Evolutionary conservation across 2,797 vertebrate species (phyloP).

Genomic region (Xiphophorus birchmanni): DNA sequence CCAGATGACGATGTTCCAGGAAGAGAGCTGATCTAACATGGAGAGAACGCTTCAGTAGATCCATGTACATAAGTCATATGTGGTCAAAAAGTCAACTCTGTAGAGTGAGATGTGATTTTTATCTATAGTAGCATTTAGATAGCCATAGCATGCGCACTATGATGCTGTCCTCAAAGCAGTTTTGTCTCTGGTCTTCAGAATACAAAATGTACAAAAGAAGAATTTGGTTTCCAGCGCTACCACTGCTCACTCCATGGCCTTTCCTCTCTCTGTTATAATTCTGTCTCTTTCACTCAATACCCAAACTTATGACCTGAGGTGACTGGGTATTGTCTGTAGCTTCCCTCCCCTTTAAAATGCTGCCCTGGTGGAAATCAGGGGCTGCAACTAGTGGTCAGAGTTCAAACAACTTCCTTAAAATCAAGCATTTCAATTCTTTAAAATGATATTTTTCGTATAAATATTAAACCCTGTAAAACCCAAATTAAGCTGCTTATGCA

Average conservation of each 20-base stretch:
- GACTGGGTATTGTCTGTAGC: constrained; percentile 1
- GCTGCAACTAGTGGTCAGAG: neutral
- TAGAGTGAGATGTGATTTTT: neutral
- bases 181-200: neutral
- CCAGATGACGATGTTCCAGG: neutral
- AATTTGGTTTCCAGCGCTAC: neutral
- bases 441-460: neutral
- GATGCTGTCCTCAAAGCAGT: neutral
- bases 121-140: neutral
- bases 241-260: neutral
- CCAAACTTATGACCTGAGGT: neutral
- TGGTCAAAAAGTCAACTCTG: neutral
- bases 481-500: neutral
- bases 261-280: constrained; percentile 10
- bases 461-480: neutral
- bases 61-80: neutral
- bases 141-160: neutral
- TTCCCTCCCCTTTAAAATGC: neutral
- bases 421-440: neutral
- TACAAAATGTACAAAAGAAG: constrained; percentile 1
- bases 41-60: neutral
- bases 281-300: neutral
- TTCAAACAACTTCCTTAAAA: neutral
- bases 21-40: neutral
- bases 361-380: neutral